These are phyloP conservation scores for Drosophila picticornis DNA, from an alignment of 2,888 invertebrate genomes.

Conservation along the genomic window DNA sequence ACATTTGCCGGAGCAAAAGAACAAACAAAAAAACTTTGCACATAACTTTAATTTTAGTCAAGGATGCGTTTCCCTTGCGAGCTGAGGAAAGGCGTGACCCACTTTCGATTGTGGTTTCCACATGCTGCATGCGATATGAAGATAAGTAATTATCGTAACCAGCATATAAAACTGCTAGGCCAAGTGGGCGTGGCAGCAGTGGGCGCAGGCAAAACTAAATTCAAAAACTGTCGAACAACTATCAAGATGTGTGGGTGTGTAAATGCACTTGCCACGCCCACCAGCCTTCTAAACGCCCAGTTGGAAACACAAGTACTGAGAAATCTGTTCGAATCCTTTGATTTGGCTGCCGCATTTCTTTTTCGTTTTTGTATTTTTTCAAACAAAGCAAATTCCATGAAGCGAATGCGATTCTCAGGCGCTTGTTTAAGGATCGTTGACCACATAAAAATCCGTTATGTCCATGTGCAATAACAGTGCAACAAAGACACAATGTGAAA, in stretches of 20 bases:
- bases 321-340: slow-evolving; percentile 46
- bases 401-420: slow-evolving; percentile 42
- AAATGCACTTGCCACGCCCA: slow-evolving; percentile 37
- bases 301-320: slow-evolving; percentile 10
- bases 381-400: slow-evolving; percentile 47
- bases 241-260: slow-evolving; percentile 24
- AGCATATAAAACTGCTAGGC: slow-evolving; percentile 19
- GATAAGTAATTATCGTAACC: slow-evolving; percentile 38
- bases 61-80: slow-evolving; percentile 27
- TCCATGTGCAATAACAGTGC: slow-evolving; percentile 43
- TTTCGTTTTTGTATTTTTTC: slow-evolving; percentile 8
- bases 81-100: slow-evolving; percentile 44
- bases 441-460: slow-evolving; percentile 78
- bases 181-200: slow-evolving; percentile 36
- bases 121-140: slow-evolving; percentile 4
- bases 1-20: slow-evolving; percentile 9
- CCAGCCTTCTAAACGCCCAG: slow-evolving; percentile 11
- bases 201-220: slow-evolving; percentile 9
- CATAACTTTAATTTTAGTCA: slow-evolving; percentile 29
- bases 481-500: slow-evolving; percentile 10
- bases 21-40: slow-evolving; percentile 26
- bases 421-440: slow-evolving; percentile 71
- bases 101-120: slow-evolving; percentile 20
- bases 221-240: slow-evolving; percentile 28
- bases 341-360: slow-evolving; percentile 32